These are phyloP conservation scores for Epizoanthus scotinus DNA, from an alignment of 92 coral and sea anemone species.

Conservation along the genomic window DNA sequence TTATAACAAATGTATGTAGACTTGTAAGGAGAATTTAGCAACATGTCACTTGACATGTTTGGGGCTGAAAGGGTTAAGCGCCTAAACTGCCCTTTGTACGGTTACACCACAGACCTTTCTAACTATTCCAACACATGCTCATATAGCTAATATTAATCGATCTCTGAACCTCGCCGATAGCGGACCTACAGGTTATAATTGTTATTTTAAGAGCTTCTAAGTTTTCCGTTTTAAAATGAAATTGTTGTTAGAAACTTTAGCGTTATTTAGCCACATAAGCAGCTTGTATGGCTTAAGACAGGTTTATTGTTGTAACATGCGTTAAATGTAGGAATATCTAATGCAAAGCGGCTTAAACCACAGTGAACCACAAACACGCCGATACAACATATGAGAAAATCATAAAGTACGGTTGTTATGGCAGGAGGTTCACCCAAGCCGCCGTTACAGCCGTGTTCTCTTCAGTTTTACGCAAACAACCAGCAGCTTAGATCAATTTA, in stretches of 20 bases:
- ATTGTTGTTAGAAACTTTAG: not conserved
- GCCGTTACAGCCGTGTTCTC: too few species aligned
- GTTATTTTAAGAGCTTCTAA: slow-evolving; percentile 5
- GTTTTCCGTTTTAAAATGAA: slow-evolving; percentile 5
- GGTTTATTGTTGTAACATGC: not conserved
- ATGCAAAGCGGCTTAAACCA: too few species aligned
- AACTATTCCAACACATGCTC: slow-evolving; percentile 15
- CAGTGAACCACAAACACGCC: not conserved
- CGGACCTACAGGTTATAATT: not conserved
- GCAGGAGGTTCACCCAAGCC: too few species aligned
- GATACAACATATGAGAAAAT: slow-evolving; percentile 1
- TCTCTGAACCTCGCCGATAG: slow-evolving; percentile 19
- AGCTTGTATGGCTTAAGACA: not conserved
- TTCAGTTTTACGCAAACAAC: too few species aligned
- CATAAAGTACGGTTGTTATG: not conserved
- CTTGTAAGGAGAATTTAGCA: too few species aligned
- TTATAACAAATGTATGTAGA: too few species aligned
- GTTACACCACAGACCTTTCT: not conserved
- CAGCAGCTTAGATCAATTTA: too few species aligned
- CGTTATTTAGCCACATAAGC: too few species aligned
- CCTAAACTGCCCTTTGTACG: not conserved
- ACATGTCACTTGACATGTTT: too few species aligned
- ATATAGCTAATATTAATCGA: not conserved
- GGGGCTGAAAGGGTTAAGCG: too few species aligned
- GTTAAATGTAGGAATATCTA: too few species aligned